Base-by-base conservation (phyloP, 2,797 vertebrate species). In the Neostethus bicornis region DNA sequence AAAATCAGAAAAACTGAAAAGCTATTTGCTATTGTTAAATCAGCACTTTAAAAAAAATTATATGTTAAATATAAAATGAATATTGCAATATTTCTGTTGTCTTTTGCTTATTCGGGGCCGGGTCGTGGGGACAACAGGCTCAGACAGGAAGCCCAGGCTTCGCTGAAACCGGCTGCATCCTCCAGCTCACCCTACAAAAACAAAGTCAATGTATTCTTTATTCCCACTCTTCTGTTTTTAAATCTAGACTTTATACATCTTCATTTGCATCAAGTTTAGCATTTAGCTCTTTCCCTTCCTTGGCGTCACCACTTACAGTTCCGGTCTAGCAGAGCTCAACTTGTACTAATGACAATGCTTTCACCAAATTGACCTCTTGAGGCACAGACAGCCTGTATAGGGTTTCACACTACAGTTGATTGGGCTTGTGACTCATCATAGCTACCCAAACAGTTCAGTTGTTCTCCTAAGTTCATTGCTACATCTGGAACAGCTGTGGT, bases 161-260 rank as follows among this genome's bases (percentile, higher is more conserved):
- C n/a, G n/a, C n/a, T n/a, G n/a, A n/a, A n/a, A n/a, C n/a, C n/a
- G n/a, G n/a, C n/a, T n/a, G n/a, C n/a, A n/a, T n/a, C n/a, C n/a
- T n/a, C n/a, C n/a, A n/a, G 2, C 45, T 62, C 23, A 42, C 59
- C 86, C 86, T 86, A 88, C 76, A 83, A 74, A 81, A 88, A 87
- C 73, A 88, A 73, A 77, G 49, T 35, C 51, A 47, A 57, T 71
- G 73, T 66, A 62, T 3, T 9, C 0, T 4, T 60, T 23, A 43
- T 29, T 13, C 41, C 46, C 29, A 51, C 52, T 59, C 64, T 66
- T 62, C 61, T 20, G 49, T 25, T 35, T 61, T 70, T 75, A 60
- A 73, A 67, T 44, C 60, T 61, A 75, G 75, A 70, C 39, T 43
- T 48, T n/a, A 23, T 76, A 79, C 73, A 62, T 61, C 52, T n/a